phyloP scores from a whole-genome alignment of 35 echinoderm and acorn worm genomes.

The Strongylocentrotus purpuratus region DNA sequence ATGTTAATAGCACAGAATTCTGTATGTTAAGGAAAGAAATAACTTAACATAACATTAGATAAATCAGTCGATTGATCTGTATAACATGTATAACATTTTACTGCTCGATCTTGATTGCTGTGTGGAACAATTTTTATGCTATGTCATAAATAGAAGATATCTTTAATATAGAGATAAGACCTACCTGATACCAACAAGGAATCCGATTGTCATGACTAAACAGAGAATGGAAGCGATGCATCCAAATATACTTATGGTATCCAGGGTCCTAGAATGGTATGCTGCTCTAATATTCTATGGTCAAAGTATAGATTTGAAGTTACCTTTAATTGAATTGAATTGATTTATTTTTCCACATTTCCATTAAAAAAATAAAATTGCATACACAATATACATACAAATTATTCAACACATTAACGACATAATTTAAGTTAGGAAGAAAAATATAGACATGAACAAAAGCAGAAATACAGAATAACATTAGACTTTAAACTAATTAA shows the following conservation, averaged over 20 bases:
- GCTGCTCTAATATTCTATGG: constrained; percentile 56
- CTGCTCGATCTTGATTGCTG: neutral
- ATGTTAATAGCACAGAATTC: neutral
- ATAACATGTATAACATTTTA: neutral
- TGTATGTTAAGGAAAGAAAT: too few species aligned
- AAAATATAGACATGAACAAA: too few species aligned
- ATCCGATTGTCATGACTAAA: constrained; percentile 51
- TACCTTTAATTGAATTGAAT: neutral
- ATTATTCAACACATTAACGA: too few species aligned
- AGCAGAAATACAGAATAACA: too few species aligned
- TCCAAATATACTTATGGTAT: constrained; percentile 60
- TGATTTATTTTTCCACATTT: neutral
- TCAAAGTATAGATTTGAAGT: neutral
- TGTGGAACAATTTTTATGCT: neutral
- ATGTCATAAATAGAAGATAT: neutral
- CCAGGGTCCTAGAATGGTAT: neutral
- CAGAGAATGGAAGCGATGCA: constrained; percentile 61
- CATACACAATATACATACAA: too few species aligned
- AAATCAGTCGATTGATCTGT: too few species aligned
- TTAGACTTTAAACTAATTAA: too few species aligned
- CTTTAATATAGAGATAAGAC: neutral
- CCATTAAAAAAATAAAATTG: neutral
- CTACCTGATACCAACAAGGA: constrained; percentile 53
- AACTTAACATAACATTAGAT: neutral
- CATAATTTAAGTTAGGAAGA: too few species aligned